Evolutionary conservation across 2,797 vertebrate species (phyloP).

Genomic region (Setipinna tenuifilis): DNA sequence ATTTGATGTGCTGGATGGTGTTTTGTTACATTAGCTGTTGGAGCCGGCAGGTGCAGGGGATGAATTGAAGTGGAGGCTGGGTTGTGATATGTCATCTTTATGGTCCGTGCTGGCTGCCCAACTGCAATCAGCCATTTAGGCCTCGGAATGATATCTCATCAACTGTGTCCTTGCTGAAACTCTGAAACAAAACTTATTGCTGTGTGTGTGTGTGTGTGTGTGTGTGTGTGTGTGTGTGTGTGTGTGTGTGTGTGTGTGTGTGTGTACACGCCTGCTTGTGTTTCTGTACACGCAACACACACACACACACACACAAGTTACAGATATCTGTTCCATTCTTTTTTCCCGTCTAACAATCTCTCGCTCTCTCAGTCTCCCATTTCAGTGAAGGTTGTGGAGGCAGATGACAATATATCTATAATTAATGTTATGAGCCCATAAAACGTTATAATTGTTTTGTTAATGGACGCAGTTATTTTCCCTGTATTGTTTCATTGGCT

Average conservation of each 20-base stretch:
- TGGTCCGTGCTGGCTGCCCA: background rate
- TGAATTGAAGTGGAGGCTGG: background rate
- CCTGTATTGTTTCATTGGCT: background rate
- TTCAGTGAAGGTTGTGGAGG: slow-evolving; percentile 40
- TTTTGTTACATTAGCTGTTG: background rate
- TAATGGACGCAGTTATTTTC: slow-evolving; percentile 37
- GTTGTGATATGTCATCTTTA: slow-evolving; percentile 3
- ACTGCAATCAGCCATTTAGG: background rate
- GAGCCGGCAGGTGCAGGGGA: background rate
- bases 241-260: background rate
- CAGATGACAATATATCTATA: slow-evolving; percentile 49
- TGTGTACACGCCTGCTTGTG: slow-evolving; percentile 9
- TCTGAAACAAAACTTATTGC: background rate
- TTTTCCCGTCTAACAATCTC: slow-evolving; percentile 30
- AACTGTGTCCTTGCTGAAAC: slow-evolving; percentile 8
- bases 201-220: background rate
- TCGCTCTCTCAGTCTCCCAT: background rate
- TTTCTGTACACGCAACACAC: background rate
- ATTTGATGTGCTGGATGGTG: background rate
- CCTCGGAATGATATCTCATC: background rate
- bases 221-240: background rate
- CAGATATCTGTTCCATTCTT: slow-evolving; percentile 30
- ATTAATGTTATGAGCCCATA: slow-evolving; percentile 54
- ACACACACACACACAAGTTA: background rate
- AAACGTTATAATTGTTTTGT: slow-evolving; percentile 48